Percentiles rank a stretch among this genome's conserved stretches.
Evolutionary conservation across 30 jellyfish, hydroid and myxozoan species (phyloP).

Genomic region (Cassiopea xamachana): DNA sequence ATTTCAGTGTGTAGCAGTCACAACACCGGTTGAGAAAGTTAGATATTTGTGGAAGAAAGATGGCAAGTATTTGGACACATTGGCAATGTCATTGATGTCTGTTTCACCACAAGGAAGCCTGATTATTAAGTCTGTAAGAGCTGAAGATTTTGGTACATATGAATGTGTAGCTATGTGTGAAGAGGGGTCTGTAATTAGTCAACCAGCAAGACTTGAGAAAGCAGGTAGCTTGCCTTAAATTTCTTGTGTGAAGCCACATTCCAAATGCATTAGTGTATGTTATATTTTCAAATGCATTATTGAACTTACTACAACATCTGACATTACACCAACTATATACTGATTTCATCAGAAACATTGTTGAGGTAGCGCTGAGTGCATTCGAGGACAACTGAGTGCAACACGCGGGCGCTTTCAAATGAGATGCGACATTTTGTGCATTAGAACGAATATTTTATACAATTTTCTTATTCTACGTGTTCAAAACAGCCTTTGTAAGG

Average conservation of each 20-base stretch:
- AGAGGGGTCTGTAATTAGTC: slow-evolving; percentile 57
- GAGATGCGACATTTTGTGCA: too few species aligned
- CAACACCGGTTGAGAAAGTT: not conserved
- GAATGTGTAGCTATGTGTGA: slow-evolving; percentile 61
- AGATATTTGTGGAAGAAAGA: slow-evolving; percentile 38
- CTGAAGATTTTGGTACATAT: slow-evolving; percentile 42
- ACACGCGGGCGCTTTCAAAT: too few species aligned
- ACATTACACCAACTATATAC: too few species aligned
- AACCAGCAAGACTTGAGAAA: slow-evolving; percentile 47
- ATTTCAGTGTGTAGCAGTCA: slow-evolving; percentile 20
- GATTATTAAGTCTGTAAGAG: not conserved
- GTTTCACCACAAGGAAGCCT: slow-evolving; percentile 21
- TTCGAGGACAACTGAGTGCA: too few species aligned
- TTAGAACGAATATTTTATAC: too few species aligned
- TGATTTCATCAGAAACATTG: too few species aligned
- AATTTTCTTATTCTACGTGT: too few species aligned
- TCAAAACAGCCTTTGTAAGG: too few species aligned
- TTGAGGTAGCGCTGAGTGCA: too few species aligned
- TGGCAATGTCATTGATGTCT: not conserved
- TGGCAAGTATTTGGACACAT: slow-evolving; percentile 15
- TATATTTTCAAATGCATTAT: not conserved
- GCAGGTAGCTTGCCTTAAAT: slow-evolving; percentile 20
- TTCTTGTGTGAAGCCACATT: not conserved
- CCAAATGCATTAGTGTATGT: not conserved
- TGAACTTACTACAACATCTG: not conserved